Conservation (phyloP, 2,797 vertebrate species). For the Arrhamphus sclerolepis region DNA sequence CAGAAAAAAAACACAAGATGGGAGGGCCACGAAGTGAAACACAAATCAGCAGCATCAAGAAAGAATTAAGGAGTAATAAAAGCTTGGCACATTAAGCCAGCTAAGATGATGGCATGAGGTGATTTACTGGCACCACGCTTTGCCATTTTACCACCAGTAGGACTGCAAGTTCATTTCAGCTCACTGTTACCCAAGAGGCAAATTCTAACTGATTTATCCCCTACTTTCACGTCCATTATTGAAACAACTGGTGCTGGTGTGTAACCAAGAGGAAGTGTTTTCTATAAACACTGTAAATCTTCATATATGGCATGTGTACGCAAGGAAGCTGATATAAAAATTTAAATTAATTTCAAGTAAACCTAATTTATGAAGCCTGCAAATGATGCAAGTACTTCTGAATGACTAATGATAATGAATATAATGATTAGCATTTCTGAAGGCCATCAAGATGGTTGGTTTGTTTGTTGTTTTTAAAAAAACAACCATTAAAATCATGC, state of each 20-base stretch:
- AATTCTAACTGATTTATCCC: slow-evolving; percentile 20
- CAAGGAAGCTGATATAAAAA: no score
- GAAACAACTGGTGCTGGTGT: slow-evolving; percentile 18
- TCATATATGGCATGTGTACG: no score
- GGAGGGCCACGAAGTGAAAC: slow-evolving; percentile 3
- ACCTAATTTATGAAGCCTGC: no score
- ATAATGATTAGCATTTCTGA: no score
- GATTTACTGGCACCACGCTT: slow-evolving; percentile 22
- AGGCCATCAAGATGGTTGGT: no score
- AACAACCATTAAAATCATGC: no score
- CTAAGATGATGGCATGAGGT: slow-evolving; percentile 38
- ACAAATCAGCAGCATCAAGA: background rate
- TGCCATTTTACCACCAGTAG: slow-evolving; percentile 20
- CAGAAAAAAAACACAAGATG: background rate
- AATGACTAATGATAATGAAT: no score
- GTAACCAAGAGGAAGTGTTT: no score
- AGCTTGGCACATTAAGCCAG: slow-evolving; percentile 19
- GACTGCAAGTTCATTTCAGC: slow-evolving; percentile 22
- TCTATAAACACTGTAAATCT: no score
- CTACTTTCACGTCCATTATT: slow-evolving; percentile 16
- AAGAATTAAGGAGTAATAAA: slow-evolving; percentile 14
- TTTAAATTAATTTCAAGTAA: no score
- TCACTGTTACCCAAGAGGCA: slow-evolving; percentile 18
- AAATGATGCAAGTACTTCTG: no score
- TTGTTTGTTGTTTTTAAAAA: no score